These are phyloP conservation scores for Terebella lapidaria DNA, from an alignment of 2,888 invertebrate genomes.

Conservation along the genomic window DNA sequence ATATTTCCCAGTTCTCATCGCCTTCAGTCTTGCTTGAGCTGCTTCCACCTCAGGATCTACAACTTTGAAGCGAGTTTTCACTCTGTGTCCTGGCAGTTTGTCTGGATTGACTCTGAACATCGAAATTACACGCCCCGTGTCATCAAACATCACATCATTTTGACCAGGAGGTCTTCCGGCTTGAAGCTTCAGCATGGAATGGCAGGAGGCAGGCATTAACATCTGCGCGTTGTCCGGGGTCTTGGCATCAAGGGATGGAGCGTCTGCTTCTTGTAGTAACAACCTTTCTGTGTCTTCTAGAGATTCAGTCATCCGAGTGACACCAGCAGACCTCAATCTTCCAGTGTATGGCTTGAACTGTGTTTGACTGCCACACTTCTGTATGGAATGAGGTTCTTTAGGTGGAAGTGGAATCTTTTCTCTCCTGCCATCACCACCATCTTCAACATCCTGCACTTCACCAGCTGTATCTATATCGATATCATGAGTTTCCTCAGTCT, in stretches of 20 bases:
- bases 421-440: too few relatives aligned
- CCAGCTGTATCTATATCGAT: too few relatives aligned
- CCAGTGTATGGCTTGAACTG: conserved; percentile 37
- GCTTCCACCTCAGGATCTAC: conserved; percentile 44
- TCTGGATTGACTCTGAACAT: conserved; percentile 42
- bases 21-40: conserved; percentile 43
- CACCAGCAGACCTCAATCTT: conserved; percentile 31
- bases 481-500: too few relatives aligned
- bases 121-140: conserved; percentile 44
- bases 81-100: conserved; percentile 44
- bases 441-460: too few relatives aligned
- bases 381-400: too few relatives aligned
- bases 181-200: conserved; percentile 42
- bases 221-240: conserved; percentile 12
- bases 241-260: neutral
- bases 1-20: conserved; percentile 43
- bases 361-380: too few relatives aligned
- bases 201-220: conserved; percentile 41
- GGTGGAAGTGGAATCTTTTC: too few relatives aligned
- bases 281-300: conserved; percentile 39
- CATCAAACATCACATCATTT: conserved; percentile 46
- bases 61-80: conserved; percentile 39
- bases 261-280: conserved; percentile 6
- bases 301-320: conserved; percentile 33
- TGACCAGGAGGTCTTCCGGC: conserved; percentile 43